Evolutionary conservation across 2,888 invertebrate genomes (phyloP).

Genomic region (Cotesia congregata): DNA sequence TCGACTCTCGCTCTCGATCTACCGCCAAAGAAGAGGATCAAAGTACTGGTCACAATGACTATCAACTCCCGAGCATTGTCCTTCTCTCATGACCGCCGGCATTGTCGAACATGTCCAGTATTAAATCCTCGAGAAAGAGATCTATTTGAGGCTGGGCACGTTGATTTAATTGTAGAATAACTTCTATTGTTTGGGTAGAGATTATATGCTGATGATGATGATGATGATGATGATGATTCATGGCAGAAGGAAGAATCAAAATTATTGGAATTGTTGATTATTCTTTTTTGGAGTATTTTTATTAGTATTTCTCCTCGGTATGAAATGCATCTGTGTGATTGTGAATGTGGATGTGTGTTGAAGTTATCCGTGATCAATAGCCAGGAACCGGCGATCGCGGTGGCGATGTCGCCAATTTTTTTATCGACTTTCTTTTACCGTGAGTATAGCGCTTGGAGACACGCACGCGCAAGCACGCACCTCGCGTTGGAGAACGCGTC

Average conservation of each 20-base stretch:
- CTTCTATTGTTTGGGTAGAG: slow-evolving; percentile 61
- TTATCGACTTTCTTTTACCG: slow-evolving; percentile 45
- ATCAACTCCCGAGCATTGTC: slow-evolving; percentile 67
- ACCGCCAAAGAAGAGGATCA: slow-evolving; percentile 38
- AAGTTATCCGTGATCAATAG: slow-evolving; percentile 55
- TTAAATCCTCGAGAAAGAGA: slow-evolving; percentile 53
- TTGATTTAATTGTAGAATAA: slow-evolving; percentile 66
- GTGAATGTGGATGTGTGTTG: background rate
- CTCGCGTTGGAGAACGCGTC: slow-evolving; percentile 38
- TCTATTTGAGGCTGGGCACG: slow-evolving; percentile 54
- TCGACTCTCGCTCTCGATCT: slow-evolving; percentile 41
- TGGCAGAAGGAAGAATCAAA: too few species aligned
- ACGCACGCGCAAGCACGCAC: slow-evolving; percentile 55
- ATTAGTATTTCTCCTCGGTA: too few species aligned
- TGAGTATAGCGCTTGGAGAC: slow-evolving; percentile 50
- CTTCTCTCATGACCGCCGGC: slow-evolving; percentile 65
- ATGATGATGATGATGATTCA: slow-evolving; percentile 4
- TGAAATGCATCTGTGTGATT: background rate
- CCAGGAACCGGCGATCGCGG: slow-evolving; percentile 53
- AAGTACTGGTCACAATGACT: slow-evolving; percentile 62
- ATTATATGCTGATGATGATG: slow-evolving; percentile 10
- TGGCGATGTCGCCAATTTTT: slow-evolving; percentile 62
- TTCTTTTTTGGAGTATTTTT: too few species aligned
- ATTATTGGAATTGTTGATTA: too few species aligned
- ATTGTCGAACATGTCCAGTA: slow-evolving; percentile 63